Conservation (phyloP, 2,113 vertebrate genomes). For the Gavia stellata region DNA sequence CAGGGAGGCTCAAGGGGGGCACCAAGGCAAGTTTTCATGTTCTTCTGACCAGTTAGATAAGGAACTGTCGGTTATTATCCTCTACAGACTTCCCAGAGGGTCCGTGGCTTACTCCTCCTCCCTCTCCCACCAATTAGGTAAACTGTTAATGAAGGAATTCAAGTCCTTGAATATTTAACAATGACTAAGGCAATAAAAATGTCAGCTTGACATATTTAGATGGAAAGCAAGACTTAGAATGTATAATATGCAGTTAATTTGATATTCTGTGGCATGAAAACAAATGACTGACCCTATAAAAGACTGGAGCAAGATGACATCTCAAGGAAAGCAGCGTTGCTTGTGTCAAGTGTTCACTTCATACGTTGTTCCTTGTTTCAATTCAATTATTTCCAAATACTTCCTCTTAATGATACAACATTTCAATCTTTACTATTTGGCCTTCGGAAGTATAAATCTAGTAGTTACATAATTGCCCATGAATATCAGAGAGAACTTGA, state of each 20-base stretch:
- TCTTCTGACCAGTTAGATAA: not conserved
- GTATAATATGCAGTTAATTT: not conserved
- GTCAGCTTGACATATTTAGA: not conserved
- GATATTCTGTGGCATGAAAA: not conserved
- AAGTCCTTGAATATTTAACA: not conserved
- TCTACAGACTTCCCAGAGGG: not conserved
- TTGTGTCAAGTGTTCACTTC: not conserved
- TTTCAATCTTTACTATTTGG: not conserved
- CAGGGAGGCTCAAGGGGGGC: not conserved
- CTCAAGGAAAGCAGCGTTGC: not conserved
- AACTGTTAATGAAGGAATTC: not conserved
- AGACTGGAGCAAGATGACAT: not conserved
- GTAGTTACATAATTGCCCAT: not conserved
- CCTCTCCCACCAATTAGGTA: not conserved
- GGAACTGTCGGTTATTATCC: not conserved
- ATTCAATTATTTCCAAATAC: not conserved
- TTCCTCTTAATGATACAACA: not conserved
- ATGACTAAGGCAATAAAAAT: not conserved
- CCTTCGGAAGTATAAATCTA: not conserved
- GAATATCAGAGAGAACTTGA: slow-evolving; percentile 14
- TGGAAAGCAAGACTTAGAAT: not conserved
- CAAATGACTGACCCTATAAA: not conserved
- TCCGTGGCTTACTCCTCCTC: not conserved
- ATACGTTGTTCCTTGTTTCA: not conserved
- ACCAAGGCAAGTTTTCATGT: not conserved